Percentiles rank a stretch among this genome's conserved stretches.
Conservation (phyloP, 2,113 vertebrate species). For the Larimichthys polyactis region DNA sequence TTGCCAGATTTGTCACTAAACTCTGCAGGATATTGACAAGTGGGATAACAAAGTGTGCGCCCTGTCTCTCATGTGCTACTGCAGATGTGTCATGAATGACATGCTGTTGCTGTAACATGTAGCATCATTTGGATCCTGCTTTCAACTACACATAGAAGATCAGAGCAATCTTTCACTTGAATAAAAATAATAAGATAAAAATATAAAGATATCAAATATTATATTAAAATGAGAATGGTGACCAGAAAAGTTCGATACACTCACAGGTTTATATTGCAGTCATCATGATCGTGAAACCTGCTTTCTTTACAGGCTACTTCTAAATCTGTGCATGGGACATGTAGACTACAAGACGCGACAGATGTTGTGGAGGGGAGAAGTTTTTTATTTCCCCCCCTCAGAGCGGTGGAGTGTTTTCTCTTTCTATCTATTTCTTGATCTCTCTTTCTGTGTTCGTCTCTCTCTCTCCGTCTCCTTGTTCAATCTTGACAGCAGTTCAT, state of each 20-base stretch:
- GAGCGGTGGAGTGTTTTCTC: constrained; percentile 55
- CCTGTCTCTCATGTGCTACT: constrained; percentile 22
- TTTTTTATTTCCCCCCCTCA: not conserved
- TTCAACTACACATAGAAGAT: not conserved
- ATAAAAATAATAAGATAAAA: not conserved
- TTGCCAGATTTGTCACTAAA: constrained; percentile 54
- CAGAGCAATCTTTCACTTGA: constrained; percentile 2
- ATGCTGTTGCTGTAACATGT: constrained; percentile 13
- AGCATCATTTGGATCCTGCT: constrained; percentile 24
- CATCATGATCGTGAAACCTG: constrained; percentile 26
- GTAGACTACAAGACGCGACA: constrained; percentile 45
- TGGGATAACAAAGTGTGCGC: constrained; percentile 18
- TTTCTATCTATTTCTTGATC: constrained; percentile 66
- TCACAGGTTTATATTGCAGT: constrained; percentile 1
- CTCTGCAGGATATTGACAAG: constrained; percentile 49
- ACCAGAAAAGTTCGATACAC: not conserved
- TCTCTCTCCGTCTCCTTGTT: constrained; percentile 47
- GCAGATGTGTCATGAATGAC: constrained; percentile 51
- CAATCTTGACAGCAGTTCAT: constrained; percentile 67
- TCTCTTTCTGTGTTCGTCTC: constrained; percentile 36
- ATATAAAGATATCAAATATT: not conserved
- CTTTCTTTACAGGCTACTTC: constrained; percentile 26
- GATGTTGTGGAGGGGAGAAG: constrained; percentile 41
- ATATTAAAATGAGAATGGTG: not conserved
- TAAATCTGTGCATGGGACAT: constrained; percentile 28